Conservation (phyloP, 1,140 invertebrate genomes). For the Drosophila sucinea region DNA sequence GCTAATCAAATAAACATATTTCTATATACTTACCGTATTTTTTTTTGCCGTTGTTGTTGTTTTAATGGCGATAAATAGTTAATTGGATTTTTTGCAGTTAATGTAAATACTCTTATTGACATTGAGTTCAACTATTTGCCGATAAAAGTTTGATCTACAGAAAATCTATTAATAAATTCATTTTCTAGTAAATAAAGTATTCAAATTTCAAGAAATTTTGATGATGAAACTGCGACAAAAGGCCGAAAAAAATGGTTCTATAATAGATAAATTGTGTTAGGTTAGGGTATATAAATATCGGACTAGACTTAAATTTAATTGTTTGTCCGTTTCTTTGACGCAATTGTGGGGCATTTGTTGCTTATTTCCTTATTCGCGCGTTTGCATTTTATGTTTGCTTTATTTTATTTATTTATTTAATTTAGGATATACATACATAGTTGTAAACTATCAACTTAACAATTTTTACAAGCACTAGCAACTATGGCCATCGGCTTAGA, state of each 20-base stretch:
- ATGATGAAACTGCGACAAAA: too few species aligned
- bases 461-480: too few species aligned
- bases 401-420: neutral
- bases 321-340: too few species aligned
- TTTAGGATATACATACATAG: neutral
- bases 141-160: too few species aligned
- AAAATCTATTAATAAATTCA: too few species aligned
- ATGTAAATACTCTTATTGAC: neutral
- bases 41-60: slow-evolving; percentile 21
- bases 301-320: neutral
- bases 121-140: neutral
- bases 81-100: slow-evolving; percentile 19
- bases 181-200: too few species aligned
- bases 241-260: too few species aligned
- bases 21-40: slow-evolving; percentile 3
- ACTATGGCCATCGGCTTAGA: too few species aligned
- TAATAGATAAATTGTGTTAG: too few species aligned
- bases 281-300: neutral
- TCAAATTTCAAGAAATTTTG: too few species aligned
- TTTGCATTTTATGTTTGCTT: slow-evolving; percentile 2
- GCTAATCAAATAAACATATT: slow-evolving; percentile 53
- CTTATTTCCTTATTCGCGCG: slow-evolving; percentile 4
- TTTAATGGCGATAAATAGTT: slow-evolving; percentile 38
- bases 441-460: too few species aligned
- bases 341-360: neutral